phyloP scores from a whole-genome alignment of 2,797 vertebrate species.

The Amniataba percoides region DNA sequence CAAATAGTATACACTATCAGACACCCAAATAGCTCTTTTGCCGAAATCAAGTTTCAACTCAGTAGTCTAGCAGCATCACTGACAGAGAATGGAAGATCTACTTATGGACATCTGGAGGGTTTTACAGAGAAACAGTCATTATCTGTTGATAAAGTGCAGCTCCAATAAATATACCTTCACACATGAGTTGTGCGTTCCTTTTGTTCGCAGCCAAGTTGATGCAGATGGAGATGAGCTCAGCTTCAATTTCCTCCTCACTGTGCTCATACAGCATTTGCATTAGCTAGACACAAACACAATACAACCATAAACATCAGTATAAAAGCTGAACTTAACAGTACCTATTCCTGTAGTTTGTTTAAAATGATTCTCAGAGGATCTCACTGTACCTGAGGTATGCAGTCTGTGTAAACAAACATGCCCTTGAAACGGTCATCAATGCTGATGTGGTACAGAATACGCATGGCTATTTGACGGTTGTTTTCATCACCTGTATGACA shows the following conservation, averaged over 20 bases:
- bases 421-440: conserved; percentile 95
- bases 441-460: conserved; percentile 95
- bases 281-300: conserved; percentile 79
- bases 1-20: too few species aligned
- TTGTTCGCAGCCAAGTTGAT: conserved; percentile 98
- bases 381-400: conserved; percentile 91
- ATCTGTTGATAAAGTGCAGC: background rate
- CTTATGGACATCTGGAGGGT: background rate
- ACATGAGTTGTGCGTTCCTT: conserved; percentile 94
- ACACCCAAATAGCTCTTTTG: background rate
- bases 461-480: conserved; percentile 92
- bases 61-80: background rate
- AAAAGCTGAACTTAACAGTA: background rate
- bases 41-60: background rate
- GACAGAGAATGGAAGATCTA: background rate
- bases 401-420: conserved; percentile 96
- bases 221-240: conserved; percentile 95
- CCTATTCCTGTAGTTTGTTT: background rate
- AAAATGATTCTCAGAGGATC: too few species aligned
- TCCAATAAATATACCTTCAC: conserved; percentile 88
- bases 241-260: conserved; percentile 90
- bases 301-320: background rate
- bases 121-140: background rate
- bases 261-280: conserved; percentile 97
- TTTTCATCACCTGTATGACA: conserved; percentile 88